Percentiles rank a stretch among this genome's conserved stretches.
Conservation (phyloP, 1,140 invertebrate species). For the Drosophila simulans region DNA sequence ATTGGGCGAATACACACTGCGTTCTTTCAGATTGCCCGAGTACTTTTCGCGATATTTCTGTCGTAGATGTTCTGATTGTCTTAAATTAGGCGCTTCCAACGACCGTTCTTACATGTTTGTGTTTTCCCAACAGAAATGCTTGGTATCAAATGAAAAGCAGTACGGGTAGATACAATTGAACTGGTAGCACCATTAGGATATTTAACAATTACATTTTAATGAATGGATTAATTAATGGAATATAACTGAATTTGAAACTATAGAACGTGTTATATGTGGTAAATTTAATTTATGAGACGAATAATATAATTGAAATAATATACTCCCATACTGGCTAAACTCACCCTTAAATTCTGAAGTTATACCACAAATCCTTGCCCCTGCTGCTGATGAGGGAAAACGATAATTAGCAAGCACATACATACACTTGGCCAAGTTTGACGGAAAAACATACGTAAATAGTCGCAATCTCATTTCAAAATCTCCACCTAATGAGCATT, state of each 20-base stretch:
- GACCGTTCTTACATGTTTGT: neutral
- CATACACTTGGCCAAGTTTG: constrained; percentile 49
- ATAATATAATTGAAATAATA: too few species aligned
- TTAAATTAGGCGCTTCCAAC: constrained; percentile 54
- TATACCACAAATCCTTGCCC: constrained; percentile 4
- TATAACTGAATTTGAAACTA: too few species aligned
- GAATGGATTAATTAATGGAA: too few species aligned
- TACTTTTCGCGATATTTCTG: constrained; percentile 30
- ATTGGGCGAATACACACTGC: constrained; percentile 17
- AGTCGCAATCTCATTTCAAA: constrained; percentile 81
- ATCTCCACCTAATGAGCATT: constrained; percentile 63
- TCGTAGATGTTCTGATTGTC: constrained; percentile 52
- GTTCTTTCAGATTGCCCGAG: neutral
- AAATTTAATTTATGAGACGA: too few species aligned
- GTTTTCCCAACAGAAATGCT: neutral
- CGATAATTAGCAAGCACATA: constrained; percentile 62
- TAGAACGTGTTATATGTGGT: too few species aligned
- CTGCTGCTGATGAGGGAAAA: constrained; percentile 68
- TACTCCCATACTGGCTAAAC: neutral
- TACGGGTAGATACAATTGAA: too few species aligned
- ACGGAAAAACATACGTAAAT: constrained; percentile 83
- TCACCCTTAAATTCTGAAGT: neutral
- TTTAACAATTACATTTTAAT: too few species aligned
- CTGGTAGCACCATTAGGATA: too few species aligned
- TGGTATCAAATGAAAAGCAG: neutral